Conservation (phyloP, 1,140 invertebrate genomes). For the Samia ricini region DNA sequence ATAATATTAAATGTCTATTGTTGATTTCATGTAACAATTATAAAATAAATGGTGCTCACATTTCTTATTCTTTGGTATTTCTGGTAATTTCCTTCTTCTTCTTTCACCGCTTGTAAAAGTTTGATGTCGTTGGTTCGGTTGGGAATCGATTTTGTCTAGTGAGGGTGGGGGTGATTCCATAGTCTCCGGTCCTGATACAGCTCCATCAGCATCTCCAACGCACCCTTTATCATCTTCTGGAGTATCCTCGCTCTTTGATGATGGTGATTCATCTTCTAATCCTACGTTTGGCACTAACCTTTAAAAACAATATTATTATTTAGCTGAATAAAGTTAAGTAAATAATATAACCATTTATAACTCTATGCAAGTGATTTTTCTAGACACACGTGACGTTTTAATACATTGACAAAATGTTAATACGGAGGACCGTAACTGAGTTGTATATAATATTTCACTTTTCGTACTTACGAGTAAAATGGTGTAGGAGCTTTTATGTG, state of each 20-base stretch:
- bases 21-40: neutral
- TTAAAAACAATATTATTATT: slow-evolving; percentile 14
- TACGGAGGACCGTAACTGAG: neutral
- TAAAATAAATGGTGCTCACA: slow-evolving; percentile 79
- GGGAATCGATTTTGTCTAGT: slow-evolving; percentile 43
- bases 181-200: slow-evolving; percentile 22
- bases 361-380: neutral
- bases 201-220: slow-evolving; percentile 39
- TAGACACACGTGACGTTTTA: slow-evolving; percentile 24
- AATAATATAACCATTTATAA: neutral
- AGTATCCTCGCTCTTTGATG: slow-evolving; percentile 84
- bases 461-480: slow-evolving; percentile 83
- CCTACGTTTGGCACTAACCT: slow-evolving; percentile 89
- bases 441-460: neutral
- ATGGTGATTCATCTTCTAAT: slow-evolving; percentile 87
- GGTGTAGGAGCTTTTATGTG: slow-evolving; percentile 86
- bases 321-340: neutral
- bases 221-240: slow-evolving; percentile 58
- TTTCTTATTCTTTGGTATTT: slow-evolving; percentile 92
- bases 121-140: slow-evolving; percentile 62
- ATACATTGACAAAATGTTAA: neutral
- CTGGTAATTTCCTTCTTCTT: slow-evolving; percentile 87
- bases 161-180: slow-evolving; percentile 37
- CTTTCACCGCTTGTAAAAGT: slow-evolving; percentile 79
- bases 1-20: neutral